Percentiles rank a stretch among this genome's conserved stretches.
phyloP scores from a whole-genome alignment of 2,113 vertebrate species.

The Albula glossodonta region DNA sequence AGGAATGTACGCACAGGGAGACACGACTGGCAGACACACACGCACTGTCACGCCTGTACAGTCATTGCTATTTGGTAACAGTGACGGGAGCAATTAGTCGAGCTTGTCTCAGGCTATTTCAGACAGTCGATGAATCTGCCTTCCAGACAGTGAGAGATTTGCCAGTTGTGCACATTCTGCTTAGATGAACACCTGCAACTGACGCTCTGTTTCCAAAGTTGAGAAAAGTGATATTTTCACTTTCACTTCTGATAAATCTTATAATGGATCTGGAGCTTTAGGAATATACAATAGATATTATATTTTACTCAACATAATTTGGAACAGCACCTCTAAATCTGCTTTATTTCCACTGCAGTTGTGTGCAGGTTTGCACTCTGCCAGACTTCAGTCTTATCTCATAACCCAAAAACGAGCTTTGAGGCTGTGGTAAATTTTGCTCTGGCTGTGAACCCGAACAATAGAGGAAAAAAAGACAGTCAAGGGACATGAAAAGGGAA shows the following conservation, averaged over 20 bases:
- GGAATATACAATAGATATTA: slow-evolving; percentile 29
- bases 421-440: slow-evolving; percentile 9
- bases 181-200: slow-evolving; percentile 40
- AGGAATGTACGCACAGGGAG: slow-evolving; percentile 53
- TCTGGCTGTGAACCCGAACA: background rate
- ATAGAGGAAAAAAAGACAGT: background rate
- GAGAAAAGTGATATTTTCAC: slow-evolving; percentile 36
- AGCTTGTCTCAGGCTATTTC: slow-evolving; percentile 10
- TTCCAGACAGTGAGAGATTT: slow-evolving; percentile 39
- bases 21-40: slow-evolving; percentile 37
- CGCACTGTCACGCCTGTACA: slow-evolving; percentile 16
- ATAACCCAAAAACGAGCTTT: slow-evolving; percentile 48
- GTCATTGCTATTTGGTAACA: background rate
- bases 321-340: background rate
- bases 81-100: background rate
- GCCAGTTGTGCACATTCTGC: slow-evolving; percentile 30
- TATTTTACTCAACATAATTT: slow-evolving; percentile 35
- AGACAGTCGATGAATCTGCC: slow-evolving; percentile 51
- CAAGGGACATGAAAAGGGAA: slow-evolving; percentile 29
- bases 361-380: slow-evolving; percentile 18
- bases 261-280: slow-evolving; percentile 27
- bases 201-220: slow-evolving; percentile 41
- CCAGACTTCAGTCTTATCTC: slow-evolving; percentile 43
- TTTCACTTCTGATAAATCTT: slow-evolving; percentile 31
- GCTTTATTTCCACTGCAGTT: slow-evolving; percentile 38